A percentile compares a stretch with the other conserved stretches of the same genome.
phyloP scores from a whole-genome alignment of 2,888 invertebrate genomes.

The Drosophila glabriapex region DNA sequence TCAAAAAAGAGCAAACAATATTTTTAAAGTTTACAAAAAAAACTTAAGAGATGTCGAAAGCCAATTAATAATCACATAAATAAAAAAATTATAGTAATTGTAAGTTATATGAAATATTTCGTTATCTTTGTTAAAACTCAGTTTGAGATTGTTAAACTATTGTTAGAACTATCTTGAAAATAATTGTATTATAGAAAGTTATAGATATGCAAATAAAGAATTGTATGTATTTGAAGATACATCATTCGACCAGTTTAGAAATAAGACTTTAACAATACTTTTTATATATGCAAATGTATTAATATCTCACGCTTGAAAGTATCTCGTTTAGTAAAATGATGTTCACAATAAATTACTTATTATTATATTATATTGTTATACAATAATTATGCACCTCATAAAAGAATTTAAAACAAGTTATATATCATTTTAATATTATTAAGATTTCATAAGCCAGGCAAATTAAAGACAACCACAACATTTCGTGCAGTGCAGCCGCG shows the following conservation, averaged over 20 bases:
- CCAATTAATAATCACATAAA: not conserved
- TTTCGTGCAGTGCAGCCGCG: constrained; percentile 67
- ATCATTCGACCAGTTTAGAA: not conserved
- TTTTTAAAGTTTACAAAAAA: not conserved
- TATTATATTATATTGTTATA: not conserved
- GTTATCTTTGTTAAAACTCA: not conserved
- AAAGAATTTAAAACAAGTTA: not conserved
- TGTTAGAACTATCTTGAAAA: not conserved
- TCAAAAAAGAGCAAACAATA: not conserved
- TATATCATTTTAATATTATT: not conserved
- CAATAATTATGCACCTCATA: not conserved
- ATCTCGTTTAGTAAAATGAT: not conserved
- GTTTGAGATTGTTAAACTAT: not conserved
- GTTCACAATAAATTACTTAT: not conserved
- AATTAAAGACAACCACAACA: not conserved
- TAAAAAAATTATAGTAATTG: not conserved
- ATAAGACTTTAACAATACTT: not conserved
- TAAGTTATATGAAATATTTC: not conserved
- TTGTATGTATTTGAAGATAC: not conserved
- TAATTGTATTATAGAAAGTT: not conserved
- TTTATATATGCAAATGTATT: not conserved
- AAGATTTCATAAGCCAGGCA: not conserved
- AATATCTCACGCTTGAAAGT: not conserved
- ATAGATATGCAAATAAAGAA: not conserved
- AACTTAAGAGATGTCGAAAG: not conserved